Evolutionary conservation across 2,797 vertebrate species (phyloP).

Genomic region (Orestias chungarensis): DNA sequence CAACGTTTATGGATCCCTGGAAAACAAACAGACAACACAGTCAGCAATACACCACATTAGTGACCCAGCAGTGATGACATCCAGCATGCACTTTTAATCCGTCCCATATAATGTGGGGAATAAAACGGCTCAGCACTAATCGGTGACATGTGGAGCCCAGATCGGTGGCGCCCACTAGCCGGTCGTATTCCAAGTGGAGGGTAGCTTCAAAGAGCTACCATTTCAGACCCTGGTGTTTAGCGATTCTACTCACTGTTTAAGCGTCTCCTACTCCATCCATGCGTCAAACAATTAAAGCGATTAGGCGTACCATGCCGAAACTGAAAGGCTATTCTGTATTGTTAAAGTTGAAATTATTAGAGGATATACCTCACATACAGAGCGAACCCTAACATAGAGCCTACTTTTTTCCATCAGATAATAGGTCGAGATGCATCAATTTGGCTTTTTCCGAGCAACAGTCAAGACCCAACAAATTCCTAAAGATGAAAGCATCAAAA

Average conservation of each 20-base stretch:
- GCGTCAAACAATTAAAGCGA: conserved; percentile 9
- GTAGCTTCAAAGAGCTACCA: conserved; percentile 34
- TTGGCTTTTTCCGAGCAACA: neutral
- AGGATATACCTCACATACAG: neutral
- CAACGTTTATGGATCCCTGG: conserved; percentile 85
- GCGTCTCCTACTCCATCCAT: conserved; percentile 4
- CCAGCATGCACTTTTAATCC: conserved; percentile 72
- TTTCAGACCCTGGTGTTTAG: conserved; percentile 15
- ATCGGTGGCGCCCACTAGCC: conserved; percentile 28
- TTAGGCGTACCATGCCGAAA: conserved; percentile 9
- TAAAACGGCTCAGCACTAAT: conserved; percentile 46
- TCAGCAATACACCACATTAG: conserved; percentile 27
- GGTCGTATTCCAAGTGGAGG: conserved; percentile 16
- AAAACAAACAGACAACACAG: conserved; percentile 58
- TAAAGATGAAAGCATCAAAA: neutral
- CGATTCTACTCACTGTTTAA: conserved; percentile 22
- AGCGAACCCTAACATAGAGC: neutral
- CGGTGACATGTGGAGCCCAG: conserved; percentile 38
- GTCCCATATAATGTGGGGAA: conserved; percentile 56
- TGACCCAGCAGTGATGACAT: conserved; percentile 46
- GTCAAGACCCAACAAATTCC: neutral
- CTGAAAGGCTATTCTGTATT: neutral
- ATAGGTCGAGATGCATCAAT: neutral
- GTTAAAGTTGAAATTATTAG: conserved; percentile 2
- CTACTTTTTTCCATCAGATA: neutral